A percentile compares a stretch with the other conserved stretches of the same genome.
Conservation (phyloP, 2,113 vertebrate genomes). For the Campylomormyrus numenius region DNA sequence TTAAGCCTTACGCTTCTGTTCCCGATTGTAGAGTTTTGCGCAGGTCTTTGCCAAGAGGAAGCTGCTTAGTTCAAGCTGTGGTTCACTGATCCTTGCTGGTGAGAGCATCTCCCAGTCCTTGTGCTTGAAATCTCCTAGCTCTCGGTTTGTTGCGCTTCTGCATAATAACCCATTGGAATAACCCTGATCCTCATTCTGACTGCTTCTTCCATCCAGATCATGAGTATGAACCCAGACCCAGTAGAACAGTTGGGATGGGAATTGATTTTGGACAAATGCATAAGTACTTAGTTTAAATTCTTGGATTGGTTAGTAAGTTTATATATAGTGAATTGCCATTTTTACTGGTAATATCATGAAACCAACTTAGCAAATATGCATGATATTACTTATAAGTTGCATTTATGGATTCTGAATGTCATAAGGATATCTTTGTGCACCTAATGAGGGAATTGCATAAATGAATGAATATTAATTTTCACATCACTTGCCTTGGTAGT, state of each 20-base stretch:
- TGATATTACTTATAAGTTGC: neutral
- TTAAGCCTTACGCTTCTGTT: neutral
- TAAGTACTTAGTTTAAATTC: neutral
- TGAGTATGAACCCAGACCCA: neutral
- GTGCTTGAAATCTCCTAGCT: neutral
- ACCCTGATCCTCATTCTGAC: neutral
- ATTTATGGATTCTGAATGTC: neutral
- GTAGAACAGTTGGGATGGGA: neutral
- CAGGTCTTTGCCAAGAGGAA: neutral
- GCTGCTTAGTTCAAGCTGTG: neutral
- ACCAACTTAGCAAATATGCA: neutral
- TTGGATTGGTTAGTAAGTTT: neutral
- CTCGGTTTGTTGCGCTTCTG: neutral
- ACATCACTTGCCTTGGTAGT: neutral
- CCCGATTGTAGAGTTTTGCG: neutral
- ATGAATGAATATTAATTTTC: slow-evolving; percentile 3
- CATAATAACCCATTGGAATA: neutral
- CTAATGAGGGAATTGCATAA: neutral
- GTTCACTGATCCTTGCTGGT: neutral
- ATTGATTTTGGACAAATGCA: neutral
- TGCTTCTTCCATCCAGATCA: neutral
- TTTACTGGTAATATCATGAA: neutral
- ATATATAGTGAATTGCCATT: neutral
- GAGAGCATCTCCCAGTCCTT: neutral
- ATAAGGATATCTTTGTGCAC: slow-evolving; percentile 1